These are phyloP conservation scores for Hystrix cristata DNA, from an alignment of 2,113 vertebrate genomes.

Conservation along the genomic window DNA sequence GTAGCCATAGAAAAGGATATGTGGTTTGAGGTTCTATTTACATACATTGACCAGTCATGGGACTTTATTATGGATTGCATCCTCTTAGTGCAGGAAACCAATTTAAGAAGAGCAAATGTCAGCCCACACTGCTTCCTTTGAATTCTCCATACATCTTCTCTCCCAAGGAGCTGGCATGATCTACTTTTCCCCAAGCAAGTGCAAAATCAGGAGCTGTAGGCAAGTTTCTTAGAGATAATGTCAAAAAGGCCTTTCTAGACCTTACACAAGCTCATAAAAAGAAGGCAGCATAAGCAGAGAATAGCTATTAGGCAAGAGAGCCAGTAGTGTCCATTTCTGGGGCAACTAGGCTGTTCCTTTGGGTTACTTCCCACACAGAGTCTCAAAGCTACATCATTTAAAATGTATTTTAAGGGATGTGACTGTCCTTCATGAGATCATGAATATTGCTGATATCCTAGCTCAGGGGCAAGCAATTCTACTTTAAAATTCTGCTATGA, in stretches of 20 bases:
- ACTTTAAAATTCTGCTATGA: constrained; percentile 43
- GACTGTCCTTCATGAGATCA: constrained; percentile 55
- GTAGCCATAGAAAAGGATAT: background rate
- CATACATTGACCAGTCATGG: background rate
- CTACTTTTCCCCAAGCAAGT: background rate
- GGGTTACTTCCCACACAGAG: background rate
- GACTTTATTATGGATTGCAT: background rate
- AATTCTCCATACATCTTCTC: background rate
- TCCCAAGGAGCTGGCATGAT: background rate
- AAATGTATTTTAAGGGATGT: constrained; percentile 33
- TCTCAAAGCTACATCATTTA: constrained; percentile 39
- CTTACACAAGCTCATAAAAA: background rate
- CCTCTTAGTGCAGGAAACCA: background rate
- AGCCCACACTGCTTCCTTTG: background rate
- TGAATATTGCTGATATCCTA: background rate
- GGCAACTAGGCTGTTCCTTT: background rate
- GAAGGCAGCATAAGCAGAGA: background rate
- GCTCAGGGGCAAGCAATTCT: background rate
- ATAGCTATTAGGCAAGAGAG: background rate
- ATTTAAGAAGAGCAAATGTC: background rate
- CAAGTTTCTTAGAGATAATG: background rate
- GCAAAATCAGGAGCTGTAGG: background rate
- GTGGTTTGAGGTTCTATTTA: background rate
- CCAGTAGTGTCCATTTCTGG: background rate
- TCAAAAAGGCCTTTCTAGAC: constrained; percentile 13